These are phyloP conservation scores for Hipposideros armiger DNA, from an alignment of 2,113 vertebrate species.

Conservation along the genomic window DNA sequence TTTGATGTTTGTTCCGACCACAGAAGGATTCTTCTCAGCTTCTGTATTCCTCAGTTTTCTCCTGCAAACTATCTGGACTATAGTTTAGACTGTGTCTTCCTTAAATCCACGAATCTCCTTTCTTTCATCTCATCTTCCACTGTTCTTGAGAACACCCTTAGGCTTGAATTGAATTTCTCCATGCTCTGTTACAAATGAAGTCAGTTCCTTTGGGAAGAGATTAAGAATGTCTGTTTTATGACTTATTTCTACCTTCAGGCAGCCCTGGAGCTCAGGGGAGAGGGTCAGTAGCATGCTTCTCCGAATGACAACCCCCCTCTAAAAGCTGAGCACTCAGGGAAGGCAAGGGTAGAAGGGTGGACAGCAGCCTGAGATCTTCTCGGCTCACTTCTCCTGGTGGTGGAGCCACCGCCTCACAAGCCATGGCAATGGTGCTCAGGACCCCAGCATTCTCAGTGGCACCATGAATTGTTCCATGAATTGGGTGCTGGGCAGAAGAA, in stretches of 20 bases:
- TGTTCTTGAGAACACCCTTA: background rate
- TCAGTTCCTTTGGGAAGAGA: slow-evolving; percentile 13
- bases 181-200: background rate
- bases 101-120: background rate
- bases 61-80: background rate
- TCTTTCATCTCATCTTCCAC: background rate
- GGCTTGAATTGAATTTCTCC: background rate
- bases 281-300: background rate
- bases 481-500: background rate
- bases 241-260: background rate
- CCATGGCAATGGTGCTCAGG: background rate
- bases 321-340: background rate
- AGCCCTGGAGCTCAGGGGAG: background rate
- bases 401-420: background rate
- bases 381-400: background rate
- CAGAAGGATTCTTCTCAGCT: background rate
- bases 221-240: background rate
- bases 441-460: background rate
- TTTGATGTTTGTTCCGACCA: slow-evolving; percentile 18
- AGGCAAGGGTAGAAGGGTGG: background rate
- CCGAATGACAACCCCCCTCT: background rate
- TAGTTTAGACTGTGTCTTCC: background rate
- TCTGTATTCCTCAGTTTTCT: background rate
- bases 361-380: background rate
- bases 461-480: background rate